A percentile compares a stretch with the other conserved stretches of the same genome.
Evolutionary conservation across 1,140 invertebrate species (phyloP).

Genomic region (Hirudo medicinalis): DNA sequence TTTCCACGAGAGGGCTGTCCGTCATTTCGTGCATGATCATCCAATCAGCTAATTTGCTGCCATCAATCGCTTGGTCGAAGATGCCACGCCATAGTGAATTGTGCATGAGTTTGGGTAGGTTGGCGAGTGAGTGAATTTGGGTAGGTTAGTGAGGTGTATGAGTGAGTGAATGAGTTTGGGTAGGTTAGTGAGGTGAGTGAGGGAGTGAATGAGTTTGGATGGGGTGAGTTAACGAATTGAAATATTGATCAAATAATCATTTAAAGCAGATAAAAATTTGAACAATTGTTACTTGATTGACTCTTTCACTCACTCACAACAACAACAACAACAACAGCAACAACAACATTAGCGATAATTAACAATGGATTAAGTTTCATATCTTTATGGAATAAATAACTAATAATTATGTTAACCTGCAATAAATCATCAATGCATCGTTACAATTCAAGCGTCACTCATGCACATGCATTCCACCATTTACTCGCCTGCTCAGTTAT

Average conservation of each 20-base stretch:
- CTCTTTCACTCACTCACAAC: neutral
- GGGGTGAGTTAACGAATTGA: neutral
- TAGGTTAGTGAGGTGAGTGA: neutral
- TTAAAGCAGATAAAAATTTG: neutral
- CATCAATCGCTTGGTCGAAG: too few relatives aligned
- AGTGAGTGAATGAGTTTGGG: neutral
- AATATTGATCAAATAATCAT: neutral
- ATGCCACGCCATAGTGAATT: neutral
- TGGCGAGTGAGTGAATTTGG: neutral
- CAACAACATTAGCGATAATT: neutral
- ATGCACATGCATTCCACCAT: neutral
- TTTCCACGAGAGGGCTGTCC: too few relatives aligned
- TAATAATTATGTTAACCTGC: neutral
- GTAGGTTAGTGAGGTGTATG: neutral
- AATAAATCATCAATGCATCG: neutral
- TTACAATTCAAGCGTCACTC: neutral
- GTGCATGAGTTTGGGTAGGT: too few relatives aligned
- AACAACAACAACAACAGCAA: constrained; percentile 4
- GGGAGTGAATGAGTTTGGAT: neutral
- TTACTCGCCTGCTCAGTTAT: neutral
- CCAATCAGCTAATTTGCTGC: too few relatives aligned
- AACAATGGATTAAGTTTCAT: too few relatives aligned
- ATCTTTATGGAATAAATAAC: too few relatives aligned
- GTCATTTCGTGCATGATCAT: too few relatives aligned
- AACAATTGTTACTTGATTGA: neutral